A percentile compares a stretch with the other conserved stretches of the same genome.
phyloP scores from a whole-genome alignment of 2,797 vertebrate species.

The Thaleichthys pacificus region DNA sequence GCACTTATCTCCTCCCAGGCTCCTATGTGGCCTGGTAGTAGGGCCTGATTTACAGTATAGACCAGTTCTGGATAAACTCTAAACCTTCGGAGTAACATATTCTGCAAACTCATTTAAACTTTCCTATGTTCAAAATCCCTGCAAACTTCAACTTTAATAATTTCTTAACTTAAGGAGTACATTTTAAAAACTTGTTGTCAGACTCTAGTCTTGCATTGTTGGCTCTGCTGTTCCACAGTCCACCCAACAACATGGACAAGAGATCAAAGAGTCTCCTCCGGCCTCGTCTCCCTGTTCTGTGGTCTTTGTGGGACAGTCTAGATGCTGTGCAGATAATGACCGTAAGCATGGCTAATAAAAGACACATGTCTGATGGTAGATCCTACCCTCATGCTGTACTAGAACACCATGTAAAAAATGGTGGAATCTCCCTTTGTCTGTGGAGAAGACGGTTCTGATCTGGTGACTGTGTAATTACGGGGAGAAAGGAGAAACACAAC shows the following conservation, averaged over 20 bases:
- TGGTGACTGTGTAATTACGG: neutral
- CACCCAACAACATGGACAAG: conserved; percentile 4
- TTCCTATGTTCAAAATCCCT: too few species aligned
- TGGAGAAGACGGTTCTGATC: neutral
- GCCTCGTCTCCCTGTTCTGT: conserved; percentile 2
- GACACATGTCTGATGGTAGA: conserved; percentile 14
- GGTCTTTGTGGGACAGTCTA: conserved; percentile 11
- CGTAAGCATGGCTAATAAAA: conserved; percentile 18
- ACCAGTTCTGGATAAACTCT: too few species aligned
- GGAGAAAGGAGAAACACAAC: conserved; percentile 2
- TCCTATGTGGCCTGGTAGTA: too few species aligned
- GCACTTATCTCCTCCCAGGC: too few species aligned
- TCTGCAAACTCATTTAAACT: too few species aligned
- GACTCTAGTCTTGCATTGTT: neutral
- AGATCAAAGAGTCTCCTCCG: conserved; percentile 13
- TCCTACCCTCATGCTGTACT: conserved; percentile 4
- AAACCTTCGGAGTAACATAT: too few species aligned
- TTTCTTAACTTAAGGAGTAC: too few species aligned
- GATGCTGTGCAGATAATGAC: conserved; percentile 20
- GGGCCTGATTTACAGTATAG: too few species aligned
- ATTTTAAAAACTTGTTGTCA: neutral
- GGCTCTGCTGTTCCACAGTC: too few species aligned
- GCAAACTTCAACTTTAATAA: too few species aligned
- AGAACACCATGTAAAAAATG: neutral
- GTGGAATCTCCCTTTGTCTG: conserved; percentile 13